Percentiles rank a stretch among this genome's conserved stretches.
Conservation (phyloP, 2,888 invertebrate genomes). For the Rhogogaster chlorosoma region DNA sequence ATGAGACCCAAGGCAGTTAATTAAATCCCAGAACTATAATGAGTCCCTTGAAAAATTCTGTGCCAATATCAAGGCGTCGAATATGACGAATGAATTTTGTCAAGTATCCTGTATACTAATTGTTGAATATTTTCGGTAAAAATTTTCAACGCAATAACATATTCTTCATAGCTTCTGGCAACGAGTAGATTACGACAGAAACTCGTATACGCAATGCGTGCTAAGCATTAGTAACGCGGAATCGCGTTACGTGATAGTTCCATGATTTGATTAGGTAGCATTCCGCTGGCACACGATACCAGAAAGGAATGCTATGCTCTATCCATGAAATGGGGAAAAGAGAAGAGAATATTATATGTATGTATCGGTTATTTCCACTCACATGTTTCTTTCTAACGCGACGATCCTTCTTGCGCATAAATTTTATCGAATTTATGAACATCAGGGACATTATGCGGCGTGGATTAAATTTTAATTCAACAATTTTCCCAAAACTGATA, state of each 20-base stretch:
- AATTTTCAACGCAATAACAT: background rate
- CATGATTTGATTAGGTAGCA: background rate
- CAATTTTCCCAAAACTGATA: too few species aligned
- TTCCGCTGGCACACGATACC: background rate
- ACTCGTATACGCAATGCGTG: background rate
- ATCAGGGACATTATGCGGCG: slow-evolving; percentile 75
- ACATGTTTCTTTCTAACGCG: slow-evolving; percentile 66
- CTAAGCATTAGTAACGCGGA: background rate
- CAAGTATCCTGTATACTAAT: background rate
- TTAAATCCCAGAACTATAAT: too few species aligned
- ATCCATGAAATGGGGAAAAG: background rate
- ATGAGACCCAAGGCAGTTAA: too few species aligned
- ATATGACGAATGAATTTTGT: background rate
- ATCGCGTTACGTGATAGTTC: slow-evolving; percentile 9
- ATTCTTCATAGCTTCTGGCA: background rate
- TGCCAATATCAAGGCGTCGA: too few species aligned
- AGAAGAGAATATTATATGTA: background rate
- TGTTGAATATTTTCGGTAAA: background rate
- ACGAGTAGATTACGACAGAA: background rate
- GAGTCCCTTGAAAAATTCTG: too few species aligned
- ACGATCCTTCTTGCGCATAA: slow-evolving; percentile 71
- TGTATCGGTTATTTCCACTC: slow-evolving; percentile 58
- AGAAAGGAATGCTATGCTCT: background rate
- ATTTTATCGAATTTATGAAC: slow-evolving; percentile 80
- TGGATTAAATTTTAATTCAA: too few species aligned